Base-by-base conservation (phyloP, 64 coral and sea anemone genomes). In the Platygyra sinensis region DNA sequence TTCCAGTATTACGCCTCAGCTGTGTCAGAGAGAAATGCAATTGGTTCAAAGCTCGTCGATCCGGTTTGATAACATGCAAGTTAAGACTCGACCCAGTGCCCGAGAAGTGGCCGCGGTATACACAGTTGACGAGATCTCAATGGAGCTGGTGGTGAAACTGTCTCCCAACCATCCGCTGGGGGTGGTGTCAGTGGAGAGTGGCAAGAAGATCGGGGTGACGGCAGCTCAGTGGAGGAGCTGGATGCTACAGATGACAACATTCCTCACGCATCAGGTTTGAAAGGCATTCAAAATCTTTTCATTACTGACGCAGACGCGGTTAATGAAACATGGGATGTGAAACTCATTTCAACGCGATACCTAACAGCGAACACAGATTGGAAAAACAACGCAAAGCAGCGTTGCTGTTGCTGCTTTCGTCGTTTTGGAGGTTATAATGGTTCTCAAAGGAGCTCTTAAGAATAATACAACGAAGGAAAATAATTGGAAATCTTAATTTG, bases 211-310 rank as follows among this genome's bases (percentile, higher is more conserved):
- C 0, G 97, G 97, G 0, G 94, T 99, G 29, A 88, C 94, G 13
- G 72, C 72, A 7, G 82, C 87, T 20, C 97, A 99, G 74, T 99
- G 97, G 97, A 89, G 97, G 39, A 93, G 94, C 62, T 99, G 97
- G 97, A 96, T 99, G 87, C 76, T 99, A 16, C 97, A 99, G 69
- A 93, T 99, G 84, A 95, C 97, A 12, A 99, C 97, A 18, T 99
- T 99, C 32, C 89, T 99, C 4, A 96, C 94, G 27, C 97, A 99
- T 62, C 97, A 99, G 88, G 94, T 99, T 42, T 73, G 72, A n/a
- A n/a, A n/a, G n/a, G n/a, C n/a, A n/a, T n/a, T n/a, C n/a, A n/a
- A n/a, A n/a, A n/a, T n/a, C n/a, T n/a, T n/a, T n/a, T n/a, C n/a
- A n/a, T n/a, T n/a, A n/a, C n/a, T n/a, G n/a, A n/a, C n/a, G n/a